Percentiles rank a stretch among this genome's conserved stretches.
Conservation (phyloP, 1,140 invertebrate genomes). For the Chrysoperla carnea region DNA sequence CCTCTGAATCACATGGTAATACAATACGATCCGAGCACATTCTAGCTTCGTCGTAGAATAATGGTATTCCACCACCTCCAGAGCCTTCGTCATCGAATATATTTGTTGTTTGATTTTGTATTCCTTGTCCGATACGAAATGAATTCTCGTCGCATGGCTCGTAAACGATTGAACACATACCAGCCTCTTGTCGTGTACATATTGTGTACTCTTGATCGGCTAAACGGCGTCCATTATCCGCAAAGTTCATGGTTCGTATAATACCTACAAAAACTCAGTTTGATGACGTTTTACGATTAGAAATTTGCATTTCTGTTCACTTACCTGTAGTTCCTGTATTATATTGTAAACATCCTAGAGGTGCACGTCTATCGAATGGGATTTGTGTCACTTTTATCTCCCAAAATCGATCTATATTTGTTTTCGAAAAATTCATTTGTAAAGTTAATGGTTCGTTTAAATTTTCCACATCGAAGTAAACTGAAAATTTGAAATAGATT, state of each 20-base stretch:
- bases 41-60: slow-evolving; percentile 9
- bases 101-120: background rate
- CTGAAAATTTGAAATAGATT: slow-evolving; percentile 24
- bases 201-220: slow-evolving; percentile 58
- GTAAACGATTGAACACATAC: slow-evolving; percentile 59
- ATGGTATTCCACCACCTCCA: slow-evolving; percentile 20
- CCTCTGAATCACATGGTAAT: slow-evolving; percentile 65
- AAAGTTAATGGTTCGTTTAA: slow-evolving; percentile 29
- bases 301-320: slow-evolving; percentile 2
- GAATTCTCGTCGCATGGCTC: slow-evolving; percentile 53
- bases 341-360: slow-evolving; percentile 56
- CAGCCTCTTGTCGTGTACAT: slow-evolving; percentile 50
- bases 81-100: slow-evolving; percentile 24
- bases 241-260: slow-evolving; percentile 58
- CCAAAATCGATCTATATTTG: slow-evolving; percentile 48
- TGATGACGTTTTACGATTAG: background rate
- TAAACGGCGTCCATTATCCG: slow-evolving; percentile 61
- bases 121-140: slow-evolving; percentile 47
- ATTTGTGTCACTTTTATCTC: slow-evolving; percentile 46
- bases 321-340: slow-evolving; percentile 33
- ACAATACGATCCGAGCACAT: slow-evolving; percentile 52
- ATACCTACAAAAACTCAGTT: slow-evolving; percentile 23
- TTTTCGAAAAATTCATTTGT: slow-evolving; percentile 32
- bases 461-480: slow-evolving; percentile 46
- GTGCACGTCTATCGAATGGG: slow-evolving; percentile 51